phyloP scores from a whole-genome alignment of 2,888 invertebrate genomes.

The Erebia aethiops region DNA sequence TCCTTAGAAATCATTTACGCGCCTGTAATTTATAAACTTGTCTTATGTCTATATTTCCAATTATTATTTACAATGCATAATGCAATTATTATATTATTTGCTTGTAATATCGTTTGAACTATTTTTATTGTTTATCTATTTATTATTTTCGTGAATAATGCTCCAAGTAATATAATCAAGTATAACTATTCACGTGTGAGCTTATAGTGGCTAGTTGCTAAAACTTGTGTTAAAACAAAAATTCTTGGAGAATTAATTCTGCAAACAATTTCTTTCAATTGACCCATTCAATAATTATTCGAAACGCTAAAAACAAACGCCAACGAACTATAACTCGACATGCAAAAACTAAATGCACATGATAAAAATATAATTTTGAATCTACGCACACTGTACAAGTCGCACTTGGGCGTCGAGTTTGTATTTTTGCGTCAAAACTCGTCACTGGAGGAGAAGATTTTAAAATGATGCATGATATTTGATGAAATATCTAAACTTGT shows the following conservation, averaged over 20 bases:
- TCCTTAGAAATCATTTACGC: constrained; percentile 2
- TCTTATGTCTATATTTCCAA: constrained; percentile 15
- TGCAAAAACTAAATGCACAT: constrained; percentile 35
- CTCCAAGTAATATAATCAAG: constrained; percentile 26
- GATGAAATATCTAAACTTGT: too few species aligned
- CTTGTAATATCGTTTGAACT: constrained; percentile 35
- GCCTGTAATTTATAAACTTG: constrained; percentile 2
- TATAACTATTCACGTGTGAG: background rate
- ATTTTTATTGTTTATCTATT: constrained; percentile 17
- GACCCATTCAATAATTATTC: constrained; percentile 23
- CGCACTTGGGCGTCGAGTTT: constrained; percentile 23
- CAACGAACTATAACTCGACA: constrained; percentile 30
- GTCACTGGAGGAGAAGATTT: background rate
- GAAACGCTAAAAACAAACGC: constrained; percentile 28
- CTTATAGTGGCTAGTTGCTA: constrained; percentile 16
- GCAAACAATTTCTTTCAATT: constrained; percentile 17
- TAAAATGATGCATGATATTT: background rate
- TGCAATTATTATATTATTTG: constrained; percentile 40
- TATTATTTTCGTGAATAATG: constrained; percentile 27
- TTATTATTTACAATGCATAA: constrained; percentile 28
- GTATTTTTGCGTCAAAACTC: constrained; percentile 1
- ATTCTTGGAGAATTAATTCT: constrained; percentile 34
- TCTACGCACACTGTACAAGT: constrained; percentile 33
- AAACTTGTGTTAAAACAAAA: background rate
- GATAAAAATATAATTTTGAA: constrained; percentile 28